Evolutionary conservation across 2,888 invertebrate species (phyloP).

Genomic region (Drosophila anomelani): DNA sequence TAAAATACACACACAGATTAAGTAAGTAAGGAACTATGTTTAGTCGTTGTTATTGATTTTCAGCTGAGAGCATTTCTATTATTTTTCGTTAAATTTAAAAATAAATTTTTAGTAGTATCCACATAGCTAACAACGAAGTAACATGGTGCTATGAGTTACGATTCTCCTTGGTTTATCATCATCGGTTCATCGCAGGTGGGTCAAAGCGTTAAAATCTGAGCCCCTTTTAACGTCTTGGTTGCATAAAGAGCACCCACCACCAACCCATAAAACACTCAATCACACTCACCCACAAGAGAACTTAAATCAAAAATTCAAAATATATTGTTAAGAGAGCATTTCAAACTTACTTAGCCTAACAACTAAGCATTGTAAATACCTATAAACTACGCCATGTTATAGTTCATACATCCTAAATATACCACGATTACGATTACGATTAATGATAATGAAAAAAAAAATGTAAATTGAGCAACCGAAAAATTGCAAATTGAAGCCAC

Average conservation of each 20-base stretch:
- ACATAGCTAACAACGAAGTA: slow-evolving; percentile 76
- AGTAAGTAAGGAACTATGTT: slow-evolving; percentile 24
- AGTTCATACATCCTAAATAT: slow-evolving; percentile 30
- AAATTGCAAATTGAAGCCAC: slow-evolving; percentile 78
- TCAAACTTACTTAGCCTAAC: slow-evolving; percentile 40
- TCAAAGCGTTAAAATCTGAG: slow-evolving; percentile 83
- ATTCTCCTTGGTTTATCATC: slow-evolving; percentile 39
- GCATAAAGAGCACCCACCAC: slow-evolving; percentile 32
- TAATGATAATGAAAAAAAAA: slow-evolving; percentile 38
- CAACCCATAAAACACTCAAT: not conserved
- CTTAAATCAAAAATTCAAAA: slow-evolving; percentile 48
- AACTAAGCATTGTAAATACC: slow-evolving; percentile 58
- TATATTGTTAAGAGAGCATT: slow-evolving; percentile 29
- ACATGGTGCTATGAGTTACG: slow-evolving; percentile 80
- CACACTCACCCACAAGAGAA: slow-evolving; percentile 20
- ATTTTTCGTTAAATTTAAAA: slow-evolving; percentile 21
- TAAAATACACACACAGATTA: slow-evolving; percentile 44
- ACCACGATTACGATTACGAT: slow-evolving; percentile 42
- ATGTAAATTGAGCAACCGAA: slow-evolving; percentile 73
- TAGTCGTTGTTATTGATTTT: slow-evolving; percentile 49
- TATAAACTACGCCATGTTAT: slow-evolving; percentile 31
- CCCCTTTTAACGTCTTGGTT: slow-evolving; percentile 83
- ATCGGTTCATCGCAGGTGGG: slow-evolving; percentile 32
- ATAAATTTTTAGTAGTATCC: slow-evolving; percentile 35
- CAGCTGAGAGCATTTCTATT: slow-evolving; percentile 27